phyloP scores from a whole-genome alignment of 1,140 invertebrate species.

The Drosophila ironensis region DNA sequence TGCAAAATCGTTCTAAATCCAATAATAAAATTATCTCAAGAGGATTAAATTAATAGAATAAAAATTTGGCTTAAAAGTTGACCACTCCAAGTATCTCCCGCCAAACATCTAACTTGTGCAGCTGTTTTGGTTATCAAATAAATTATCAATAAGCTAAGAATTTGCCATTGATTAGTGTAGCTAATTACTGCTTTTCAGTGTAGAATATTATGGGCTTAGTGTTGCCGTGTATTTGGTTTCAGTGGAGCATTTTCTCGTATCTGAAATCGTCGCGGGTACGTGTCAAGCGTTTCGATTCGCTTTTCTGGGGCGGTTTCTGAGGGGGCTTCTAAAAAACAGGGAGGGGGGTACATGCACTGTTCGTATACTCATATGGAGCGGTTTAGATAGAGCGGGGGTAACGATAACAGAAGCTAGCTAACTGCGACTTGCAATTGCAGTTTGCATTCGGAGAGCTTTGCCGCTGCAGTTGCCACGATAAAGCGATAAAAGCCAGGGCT shows the following conservation, averaged over 20 bases:
- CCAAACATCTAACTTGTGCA: too few species aligned
- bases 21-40: not conserved
- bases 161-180: too few species aligned
- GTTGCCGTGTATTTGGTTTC: not conserved
- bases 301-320: not conserved
- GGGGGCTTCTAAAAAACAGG: not conserved
- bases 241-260: constrained; percentile 22
- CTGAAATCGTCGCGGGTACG: constrained; percentile 52
- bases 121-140: too few species aligned
- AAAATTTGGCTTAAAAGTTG: too few species aligned
- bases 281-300: constrained; percentile 43
- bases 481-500: constrained; percentile 40
- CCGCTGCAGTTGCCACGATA: constrained; percentile 30
- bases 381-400: not conserved
- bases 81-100: too few species aligned
- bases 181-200: too few species aligned
- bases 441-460: constrained; percentile 15
- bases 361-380: too few species aligned
- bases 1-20: not conserved
- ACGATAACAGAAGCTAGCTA: constrained; percentile 33
- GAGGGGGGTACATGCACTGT: not conserved
- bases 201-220: too few species aligned
- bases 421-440: constrained; percentile 40
- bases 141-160: too few species aligned
- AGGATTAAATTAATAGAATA: too few species aligned